Conservation (phyloP, 2,888 invertebrate species). For the Himalopsyche tibetana region DNA sequence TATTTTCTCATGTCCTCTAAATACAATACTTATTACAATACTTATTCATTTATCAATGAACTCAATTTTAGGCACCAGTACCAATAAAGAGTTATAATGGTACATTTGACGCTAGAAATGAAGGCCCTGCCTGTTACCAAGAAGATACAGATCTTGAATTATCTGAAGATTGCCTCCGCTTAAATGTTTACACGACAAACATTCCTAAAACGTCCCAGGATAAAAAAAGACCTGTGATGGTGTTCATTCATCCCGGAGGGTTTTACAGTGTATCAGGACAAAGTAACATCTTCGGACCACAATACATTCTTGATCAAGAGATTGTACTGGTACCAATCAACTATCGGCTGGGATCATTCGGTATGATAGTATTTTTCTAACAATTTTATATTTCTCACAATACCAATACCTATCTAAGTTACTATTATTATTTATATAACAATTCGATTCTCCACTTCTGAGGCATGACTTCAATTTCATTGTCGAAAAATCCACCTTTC, state of each 20-base stretch:
- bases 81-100: slow-evolving; percentile 18
- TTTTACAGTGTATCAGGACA: slow-evolving; percentile 54
- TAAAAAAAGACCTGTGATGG: slow-evolving; percentile 50
- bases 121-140: slow-evolving; percentile 55
- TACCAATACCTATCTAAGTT: too few species aligned
- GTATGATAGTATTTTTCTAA: neutral
- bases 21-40: too few species aligned
- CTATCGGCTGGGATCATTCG: slow-evolving; percentile 54
- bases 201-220: slow-evolving; percentile 19
- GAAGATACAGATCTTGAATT: neutral
- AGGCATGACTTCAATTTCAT: too few species aligned
- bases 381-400: too few species aligned
- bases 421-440: too few species aligned
- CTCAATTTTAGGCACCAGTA: slow-evolving; percentile 48
- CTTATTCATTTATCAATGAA: neutral
- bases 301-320: slow-evolving; percentile 54
- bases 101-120: slow-evolving; percentile 48
- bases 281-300: slow-evolving; percentile 46
- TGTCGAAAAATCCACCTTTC: too few species aligned
- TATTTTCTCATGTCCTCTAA: too few species aligned
- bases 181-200: slow-evolving; percentile 53
- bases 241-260: slow-evolving; percentile 54
- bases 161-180: slow-evolving; percentile 52
- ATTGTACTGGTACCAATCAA: slow-evolving; percentile 54
- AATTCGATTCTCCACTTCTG: too few species aligned